A percentile compares a stretch with the other conserved stretches of the same genome.
These are phyloP conservation scores for Panthera leo DNA, from an alignment of 2,113 vertebrate genomes.

Conservation along the genomic window DNA sequence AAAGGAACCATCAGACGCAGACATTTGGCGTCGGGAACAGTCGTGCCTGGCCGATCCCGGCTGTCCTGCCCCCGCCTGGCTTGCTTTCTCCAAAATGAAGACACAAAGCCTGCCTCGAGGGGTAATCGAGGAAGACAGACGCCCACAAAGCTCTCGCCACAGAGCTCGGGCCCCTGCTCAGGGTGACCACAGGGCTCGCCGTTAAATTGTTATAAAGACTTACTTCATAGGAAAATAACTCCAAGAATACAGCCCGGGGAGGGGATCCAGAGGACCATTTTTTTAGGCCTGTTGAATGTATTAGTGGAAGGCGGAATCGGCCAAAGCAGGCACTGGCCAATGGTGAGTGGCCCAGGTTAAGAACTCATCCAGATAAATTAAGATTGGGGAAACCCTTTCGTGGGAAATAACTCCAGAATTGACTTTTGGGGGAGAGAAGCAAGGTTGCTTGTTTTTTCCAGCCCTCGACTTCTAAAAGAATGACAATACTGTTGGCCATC, in stretches of 20 bases:
- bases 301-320: rapidly evolving
- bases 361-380: neutral
- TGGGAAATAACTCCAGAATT: neutral
- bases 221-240: neutral
- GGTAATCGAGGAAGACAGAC: neutral
- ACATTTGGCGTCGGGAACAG: neutral
- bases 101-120: rapidly evolving
- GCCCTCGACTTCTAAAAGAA: neutral
- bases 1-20: rapidly evolving
- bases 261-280: rapidly evolving
- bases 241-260: rapidly evolving
- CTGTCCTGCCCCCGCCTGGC: neutral
- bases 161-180: rapidly evolving
- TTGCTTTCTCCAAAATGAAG: neutral
- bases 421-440: neutral
- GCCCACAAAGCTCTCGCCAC: rapidly evolving
- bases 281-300: rapidly evolving
- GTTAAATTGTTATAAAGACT: neutral
- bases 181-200: rapidly evolving
- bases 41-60: rapidly evolving
- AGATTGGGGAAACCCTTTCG: too few species aligned
- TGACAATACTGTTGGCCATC: rapidly evolving
- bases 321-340: rapidly evolving
- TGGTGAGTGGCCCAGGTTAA: rapidly evolving
- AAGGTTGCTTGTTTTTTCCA: neutral